phyloP scores from a whole-genome alignment of 2,888 invertebrate genomes.

The Lithodes maja region DNA sequence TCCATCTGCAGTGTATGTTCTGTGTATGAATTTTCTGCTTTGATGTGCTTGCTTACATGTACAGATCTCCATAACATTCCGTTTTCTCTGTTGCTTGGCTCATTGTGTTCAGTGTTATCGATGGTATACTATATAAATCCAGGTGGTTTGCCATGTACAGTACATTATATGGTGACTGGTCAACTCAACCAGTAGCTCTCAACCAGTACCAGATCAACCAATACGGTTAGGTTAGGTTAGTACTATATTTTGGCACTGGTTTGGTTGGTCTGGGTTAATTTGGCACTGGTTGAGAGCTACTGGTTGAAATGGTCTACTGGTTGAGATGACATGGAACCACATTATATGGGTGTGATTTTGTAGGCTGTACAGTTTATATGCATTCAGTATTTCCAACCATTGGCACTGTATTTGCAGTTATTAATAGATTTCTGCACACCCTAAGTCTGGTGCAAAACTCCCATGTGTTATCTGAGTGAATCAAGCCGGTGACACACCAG shows the following conservation, averaged over 20 bases:
- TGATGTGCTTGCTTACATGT: background rate
- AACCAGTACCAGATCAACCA: no score
- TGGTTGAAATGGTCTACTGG: background rate
- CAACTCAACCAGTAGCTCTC: no score
- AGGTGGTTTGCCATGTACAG: no score
- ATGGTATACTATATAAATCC: background rate
- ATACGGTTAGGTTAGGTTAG: no score
- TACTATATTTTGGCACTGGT: no score
- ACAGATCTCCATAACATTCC: no score
- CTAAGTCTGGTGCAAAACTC: background rate
- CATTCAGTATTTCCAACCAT: background rate
- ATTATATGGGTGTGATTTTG: background rate
- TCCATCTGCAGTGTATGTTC: background rate
- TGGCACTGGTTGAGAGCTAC: no score
- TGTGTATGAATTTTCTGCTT: background rate
- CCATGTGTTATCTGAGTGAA: no score
- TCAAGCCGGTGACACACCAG: no score
- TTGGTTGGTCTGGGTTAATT: no score
- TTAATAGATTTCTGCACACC: background rate
- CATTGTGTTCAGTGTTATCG: background rate
- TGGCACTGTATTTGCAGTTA: background rate
- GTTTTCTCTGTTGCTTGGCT: background rate
- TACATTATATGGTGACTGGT: no score
- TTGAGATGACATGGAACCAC: background rate
- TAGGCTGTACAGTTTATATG: background rate